These are phyloP conservation scores for Thaleichthys pacificus DNA, from an alignment of 2,797 vertebrate species.

Conservation along the genomic window DNA sequence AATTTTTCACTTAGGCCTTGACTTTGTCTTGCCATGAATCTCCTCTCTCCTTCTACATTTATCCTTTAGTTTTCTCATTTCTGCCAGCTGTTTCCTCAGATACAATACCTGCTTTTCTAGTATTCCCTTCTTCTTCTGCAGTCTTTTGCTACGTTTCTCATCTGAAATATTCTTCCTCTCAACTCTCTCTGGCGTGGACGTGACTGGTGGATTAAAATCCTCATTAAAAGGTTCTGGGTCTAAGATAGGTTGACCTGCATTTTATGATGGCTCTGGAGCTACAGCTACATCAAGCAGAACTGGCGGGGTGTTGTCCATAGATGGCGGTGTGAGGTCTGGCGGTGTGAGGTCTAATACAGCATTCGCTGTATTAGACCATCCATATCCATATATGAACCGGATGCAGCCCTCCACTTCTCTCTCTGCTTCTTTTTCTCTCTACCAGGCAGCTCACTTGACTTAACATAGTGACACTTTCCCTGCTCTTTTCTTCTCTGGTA, in stretches of 20 bases:
- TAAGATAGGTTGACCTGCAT: conserved; percentile 3
- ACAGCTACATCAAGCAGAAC: not conserved
- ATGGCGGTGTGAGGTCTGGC: too few relatives aligned
- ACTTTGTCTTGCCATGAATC: conserved; percentile 14
- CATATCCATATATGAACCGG: too few relatives aligned
- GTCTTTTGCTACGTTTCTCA: not conserved
- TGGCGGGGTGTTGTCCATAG: not conserved
- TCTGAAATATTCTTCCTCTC: conserved; percentile 1
- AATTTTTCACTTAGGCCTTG: conserved; percentile 16
- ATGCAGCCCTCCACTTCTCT: too few relatives aligned
- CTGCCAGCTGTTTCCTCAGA: conserved; percentile 6
- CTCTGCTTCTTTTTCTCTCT: not conserved
- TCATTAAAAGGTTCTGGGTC: not conserved
- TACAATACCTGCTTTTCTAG: conserved; percentile 3
- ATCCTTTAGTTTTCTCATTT: conserved; percentile 3
- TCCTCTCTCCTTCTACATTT: not conserved
- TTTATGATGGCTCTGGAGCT: not conserved
- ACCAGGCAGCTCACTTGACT: not conserved
- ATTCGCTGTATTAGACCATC: not conserved
- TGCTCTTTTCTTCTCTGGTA: not conserved
- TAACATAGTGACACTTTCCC: not conserved
- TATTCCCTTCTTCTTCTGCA: conserved; percentile 1
- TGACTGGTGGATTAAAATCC: conserved; percentile 1
- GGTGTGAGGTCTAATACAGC: not conserved
- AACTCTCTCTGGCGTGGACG: conserved; percentile 6